Percentiles rank a stretch among this genome's conserved stretches.
These are phyloP conservation scores for Calameuta pallipes DNA, from an alignment of 2,888 invertebrate species.

Conservation along the genomic window DNA sequence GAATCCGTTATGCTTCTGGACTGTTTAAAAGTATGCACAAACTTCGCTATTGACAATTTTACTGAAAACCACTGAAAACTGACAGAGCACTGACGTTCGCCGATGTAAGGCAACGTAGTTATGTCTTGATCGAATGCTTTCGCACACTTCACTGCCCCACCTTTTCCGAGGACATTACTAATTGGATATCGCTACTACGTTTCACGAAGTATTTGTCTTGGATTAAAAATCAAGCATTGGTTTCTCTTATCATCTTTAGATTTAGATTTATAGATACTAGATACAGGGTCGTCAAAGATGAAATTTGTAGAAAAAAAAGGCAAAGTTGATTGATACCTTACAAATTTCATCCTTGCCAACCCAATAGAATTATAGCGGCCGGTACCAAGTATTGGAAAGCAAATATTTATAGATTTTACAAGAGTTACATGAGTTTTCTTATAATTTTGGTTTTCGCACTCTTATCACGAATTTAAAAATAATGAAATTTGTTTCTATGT, in stretches of 20 bases:
- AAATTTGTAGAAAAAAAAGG: too few species aligned
- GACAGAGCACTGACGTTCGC: slow-evolving; percentile 24
- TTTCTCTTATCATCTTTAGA: neutral
- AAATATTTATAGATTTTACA: neutral
- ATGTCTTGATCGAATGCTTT: neutral
- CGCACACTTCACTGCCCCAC: slow-evolving; percentile 28
- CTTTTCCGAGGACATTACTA: slow-evolving; percentile 2
- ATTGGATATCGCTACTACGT: neutral
- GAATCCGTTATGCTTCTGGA: neutral
- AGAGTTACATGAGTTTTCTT: neutral
- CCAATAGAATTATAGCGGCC: neutral
- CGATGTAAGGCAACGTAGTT: slow-evolving; percentile 22
- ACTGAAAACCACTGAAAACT: slow-evolving; percentile 27
- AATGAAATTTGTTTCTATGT: neutral
- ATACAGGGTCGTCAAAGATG: too few species aligned
- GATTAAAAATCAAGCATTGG: neutral
- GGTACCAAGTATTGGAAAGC: neutral
- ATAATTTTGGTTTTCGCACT: neutral
- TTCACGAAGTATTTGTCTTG: neutral
- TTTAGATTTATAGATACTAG: neutral
- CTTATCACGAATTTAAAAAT: neutral
- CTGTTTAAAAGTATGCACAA: neutral
- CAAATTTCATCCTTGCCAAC: too few species aligned
- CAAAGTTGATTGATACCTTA: too few species aligned
- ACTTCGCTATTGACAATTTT: slow-evolving; percentile 24